Conservation (phyloP, 2,888 invertebrate species). For the Drosophila colorata region DNA sequence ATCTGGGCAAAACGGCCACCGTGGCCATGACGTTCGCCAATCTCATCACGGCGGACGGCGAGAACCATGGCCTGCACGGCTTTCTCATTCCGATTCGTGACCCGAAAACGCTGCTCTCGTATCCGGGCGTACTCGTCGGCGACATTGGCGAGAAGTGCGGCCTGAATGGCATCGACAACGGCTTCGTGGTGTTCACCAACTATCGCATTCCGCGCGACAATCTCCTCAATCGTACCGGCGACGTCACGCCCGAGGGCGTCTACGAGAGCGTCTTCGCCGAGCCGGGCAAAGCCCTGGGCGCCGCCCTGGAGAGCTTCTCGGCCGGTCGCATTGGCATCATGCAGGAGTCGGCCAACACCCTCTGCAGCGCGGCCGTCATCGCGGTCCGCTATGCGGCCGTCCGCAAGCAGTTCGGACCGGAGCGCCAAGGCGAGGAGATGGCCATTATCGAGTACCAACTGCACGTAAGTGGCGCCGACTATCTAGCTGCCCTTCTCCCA, state of each 20-base stretch:
- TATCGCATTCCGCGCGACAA: conserved; percentile 94
- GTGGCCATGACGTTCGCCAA: conserved; percentile 96
- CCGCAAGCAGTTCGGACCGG: conserved; percentile 91
- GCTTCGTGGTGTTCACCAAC: conserved; percentile 94
- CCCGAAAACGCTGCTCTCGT: conserved; percentile 90
- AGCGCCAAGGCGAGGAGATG: conserved; percentile 87
- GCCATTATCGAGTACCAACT: conserved; percentile 93
- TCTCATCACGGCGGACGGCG: conserved; percentile 91
- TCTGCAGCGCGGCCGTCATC: conserved; percentile 89
- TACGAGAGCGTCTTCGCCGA: conserved; percentile 97
- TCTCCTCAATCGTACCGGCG: conserved; percentile 94
- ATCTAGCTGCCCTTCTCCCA: background rate
- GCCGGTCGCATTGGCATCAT: conserved; percentile 92
- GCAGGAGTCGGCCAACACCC: conserved; percentile 85
- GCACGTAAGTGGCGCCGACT: conserved; percentile 86
- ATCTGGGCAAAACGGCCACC: conserved; percentile 94
- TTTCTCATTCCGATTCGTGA: conserved; percentile 95
- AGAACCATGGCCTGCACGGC: conserved; percentile 94
- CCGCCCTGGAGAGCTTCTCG: conserved; percentile 94
- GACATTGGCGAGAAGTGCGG: conserved; percentile 98
- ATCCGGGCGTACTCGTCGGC: conserved; percentile 94
- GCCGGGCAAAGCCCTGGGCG: conserved; percentile 93
- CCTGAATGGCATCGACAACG: conserved; percentile 96
- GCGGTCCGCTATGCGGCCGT: conserved; percentile 92
- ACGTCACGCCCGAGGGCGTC: conserved; percentile 93